Percentiles rank a stretch among this genome's conserved stretches.
These are phyloP conservation scores for Phrynosoma blainvillii DNA, from an alignment of 2,113 vertebrate genomes.

Conservation along the genomic window DNA sequence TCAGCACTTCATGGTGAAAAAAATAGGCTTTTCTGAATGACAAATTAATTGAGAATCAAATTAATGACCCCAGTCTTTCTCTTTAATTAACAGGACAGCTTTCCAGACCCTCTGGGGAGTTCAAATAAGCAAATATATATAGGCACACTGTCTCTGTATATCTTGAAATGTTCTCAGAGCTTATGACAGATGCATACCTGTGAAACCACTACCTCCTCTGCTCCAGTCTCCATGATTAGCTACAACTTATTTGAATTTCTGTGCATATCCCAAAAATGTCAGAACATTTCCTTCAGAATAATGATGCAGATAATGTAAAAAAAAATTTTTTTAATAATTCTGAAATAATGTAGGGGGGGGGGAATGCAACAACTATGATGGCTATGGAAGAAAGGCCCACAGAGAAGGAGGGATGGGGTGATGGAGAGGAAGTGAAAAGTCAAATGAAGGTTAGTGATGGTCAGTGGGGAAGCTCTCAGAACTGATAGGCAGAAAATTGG, in stretches of 20 bases:
- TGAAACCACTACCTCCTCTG: constrained; percentile 6
- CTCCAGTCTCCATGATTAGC: constrained; percentile 27
- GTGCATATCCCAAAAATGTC: constrained; percentile 10
- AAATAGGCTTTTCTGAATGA: constrained; percentile 50
- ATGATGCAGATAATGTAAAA: constrained; percentile 25
- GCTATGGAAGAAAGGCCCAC: neutral
- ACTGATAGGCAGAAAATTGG: constrained; percentile 49
- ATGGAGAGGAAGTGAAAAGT: constrained; percentile 23
- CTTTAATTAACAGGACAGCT: constrained; percentile 47
- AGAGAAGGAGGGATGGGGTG: neutral
- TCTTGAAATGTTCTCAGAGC: constrained; percentile 47
- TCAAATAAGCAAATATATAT: constrained; percentile 25
- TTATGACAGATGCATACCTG: constrained; percentile 36
- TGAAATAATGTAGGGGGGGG: constrained; percentile 25
- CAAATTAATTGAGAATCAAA: constrained; percentile 55
- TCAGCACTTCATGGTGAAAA: constrained; percentile 59
- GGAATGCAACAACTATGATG: constrained; percentile 9
- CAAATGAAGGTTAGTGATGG: constrained; percentile 24
- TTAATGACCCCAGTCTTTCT: constrained; percentile 55
- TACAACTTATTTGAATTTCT: constrained; percentile 33
- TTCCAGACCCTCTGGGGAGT: constrained; percentile 33
- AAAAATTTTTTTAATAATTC: neutral
- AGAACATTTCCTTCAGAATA: constrained; percentile 20
- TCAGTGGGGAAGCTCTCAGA: constrained; percentile 35
- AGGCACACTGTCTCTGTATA: constrained; percentile 35